Conservation (phyloP, 2,888 invertebrate genomes). For the Asteroscopus sphinx region DNA sequence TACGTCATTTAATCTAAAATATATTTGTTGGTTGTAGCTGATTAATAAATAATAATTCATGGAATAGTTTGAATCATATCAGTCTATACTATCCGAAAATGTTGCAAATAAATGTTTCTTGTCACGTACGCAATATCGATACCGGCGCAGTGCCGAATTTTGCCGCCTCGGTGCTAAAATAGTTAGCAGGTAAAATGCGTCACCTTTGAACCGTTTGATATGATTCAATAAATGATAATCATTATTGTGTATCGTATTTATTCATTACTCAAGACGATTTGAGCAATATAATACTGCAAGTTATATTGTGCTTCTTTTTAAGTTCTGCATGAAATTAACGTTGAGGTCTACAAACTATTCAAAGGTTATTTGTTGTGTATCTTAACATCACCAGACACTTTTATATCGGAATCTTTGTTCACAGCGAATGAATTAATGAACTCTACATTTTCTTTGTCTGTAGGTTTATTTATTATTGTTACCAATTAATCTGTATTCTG, state of each 20-base stretch:
- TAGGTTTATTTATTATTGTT: conserved; percentile 74
- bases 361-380: conserved; percentile 20
- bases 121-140: conserved; percentile 60
- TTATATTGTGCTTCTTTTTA: neutral
- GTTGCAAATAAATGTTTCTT: conserved; percentile 53
- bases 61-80: conserved; percentile 38
- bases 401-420: conserved; percentile 63
- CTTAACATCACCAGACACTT: conserved; percentile 28
- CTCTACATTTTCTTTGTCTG: conserved; percentile 77
- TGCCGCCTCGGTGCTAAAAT: conserved; percentile 38
- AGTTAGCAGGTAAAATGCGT: conserved; percentile 7
- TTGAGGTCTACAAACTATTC: conserved; percentile 32
- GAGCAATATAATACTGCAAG: neutral
- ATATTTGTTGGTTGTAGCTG: conserved; percentile 23
- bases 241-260: neutral
- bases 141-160: conserved; percentile 47
- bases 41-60: conserved; percentile 36
- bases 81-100: conserved; percentile 51
- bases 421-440: conserved; percentile 64
- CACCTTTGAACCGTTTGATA: conserved; percentile 1
- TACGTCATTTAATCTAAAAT: conserved; percentile 19
- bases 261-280: neutral
- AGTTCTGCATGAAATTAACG: neutral
- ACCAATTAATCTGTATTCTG: conserved; percentile 85
- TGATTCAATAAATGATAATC: neutral